Conservation (phyloP, 37 sponge, comb jelly and placozoan species). For the Agelas oroides region DNA sequence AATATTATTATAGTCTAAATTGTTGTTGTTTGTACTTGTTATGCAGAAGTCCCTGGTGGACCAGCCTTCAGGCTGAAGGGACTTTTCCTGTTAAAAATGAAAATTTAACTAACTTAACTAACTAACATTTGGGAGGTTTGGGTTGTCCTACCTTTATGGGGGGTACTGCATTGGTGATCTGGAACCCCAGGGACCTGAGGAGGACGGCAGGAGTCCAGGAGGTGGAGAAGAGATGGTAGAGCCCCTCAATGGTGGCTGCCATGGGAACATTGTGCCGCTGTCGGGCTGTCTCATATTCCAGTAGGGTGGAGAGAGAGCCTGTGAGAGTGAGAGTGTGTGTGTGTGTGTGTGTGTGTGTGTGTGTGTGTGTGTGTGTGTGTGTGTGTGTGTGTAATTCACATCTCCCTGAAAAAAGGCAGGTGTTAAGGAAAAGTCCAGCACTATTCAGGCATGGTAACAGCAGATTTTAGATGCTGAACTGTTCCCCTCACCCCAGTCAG, state of each 20-base stretch:
- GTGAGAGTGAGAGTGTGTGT: constrained; percentile 6
- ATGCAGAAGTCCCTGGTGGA: no score
- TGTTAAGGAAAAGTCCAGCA: no score
- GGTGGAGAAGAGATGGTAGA: constrained; percentile 66
- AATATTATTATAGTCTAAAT: no score
- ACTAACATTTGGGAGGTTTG: no score
- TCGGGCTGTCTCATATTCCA: constrained; percentile 48
- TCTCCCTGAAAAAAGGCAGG: no score
- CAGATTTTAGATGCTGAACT: no score
- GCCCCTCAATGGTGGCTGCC: constrained; percentile 51
- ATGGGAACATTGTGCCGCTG: constrained; percentile 68
- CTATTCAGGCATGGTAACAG: no score
- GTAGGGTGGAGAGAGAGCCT: constrained; percentile 15
- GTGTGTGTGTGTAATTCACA: background rate
- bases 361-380: background rate
- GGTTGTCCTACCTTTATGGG: constrained; percentile 72
- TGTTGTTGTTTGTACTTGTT: no score
- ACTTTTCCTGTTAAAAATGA: no score
- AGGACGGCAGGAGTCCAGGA: constrained; percentile 31
- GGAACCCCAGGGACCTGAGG: constrained; percentile 37
- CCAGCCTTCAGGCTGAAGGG: no score
- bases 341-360: background rate
- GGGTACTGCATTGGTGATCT: constrained; percentile 15
- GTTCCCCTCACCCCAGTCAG: constrained; percentile 67
- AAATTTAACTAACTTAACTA: no score